Percentiles rank a stretch among this genome's conserved stretches.
phyloP scores from a whole-genome alignment of 2,113 vertebrate genomes.

The Falcunculus frontatus region DNA sequence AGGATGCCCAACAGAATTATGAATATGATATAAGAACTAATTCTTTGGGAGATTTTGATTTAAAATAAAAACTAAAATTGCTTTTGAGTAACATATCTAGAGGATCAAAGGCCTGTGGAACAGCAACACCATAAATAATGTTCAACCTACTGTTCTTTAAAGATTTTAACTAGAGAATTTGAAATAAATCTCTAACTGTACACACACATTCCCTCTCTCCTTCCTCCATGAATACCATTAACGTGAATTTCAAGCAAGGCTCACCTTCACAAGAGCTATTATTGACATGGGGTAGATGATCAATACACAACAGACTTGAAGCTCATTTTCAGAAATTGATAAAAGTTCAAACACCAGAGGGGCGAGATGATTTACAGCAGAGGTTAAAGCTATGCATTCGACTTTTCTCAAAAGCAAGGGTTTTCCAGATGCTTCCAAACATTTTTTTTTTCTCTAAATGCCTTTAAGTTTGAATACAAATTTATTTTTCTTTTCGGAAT shows the following conservation, averaged over 20 bases:
- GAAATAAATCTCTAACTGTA: background rate
- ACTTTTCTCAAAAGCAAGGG: background rate
- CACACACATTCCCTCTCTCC: background rate
- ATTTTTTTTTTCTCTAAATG: background rate
- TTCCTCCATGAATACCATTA: slow-evolving; percentile 43
- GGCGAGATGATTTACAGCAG: slow-evolving; percentile 59
- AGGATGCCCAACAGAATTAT: background rate
- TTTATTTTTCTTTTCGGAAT: background rate
- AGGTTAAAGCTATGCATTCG: slow-evolving; percentile 52
- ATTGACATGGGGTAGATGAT: slow-evolving; percentile 51
- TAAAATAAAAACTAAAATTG: background rate
- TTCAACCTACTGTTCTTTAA: background rate
- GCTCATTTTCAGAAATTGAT: slow-evolving; percentile 70
- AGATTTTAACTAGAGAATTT: background rate
- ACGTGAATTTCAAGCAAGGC: slow-evolving; percentile 42
- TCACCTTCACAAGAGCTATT: slow-evolving; percentile 56
- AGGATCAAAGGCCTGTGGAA: background rate
- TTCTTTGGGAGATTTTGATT: background rate
- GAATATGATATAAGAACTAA: background rate
- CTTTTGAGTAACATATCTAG: background rate
- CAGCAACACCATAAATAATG: background rate
- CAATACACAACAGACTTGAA: slow-evolving; percentile 65
- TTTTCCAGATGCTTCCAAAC: slow-evolving; percentile 1
- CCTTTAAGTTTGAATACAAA: background rate
- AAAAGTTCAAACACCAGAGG: slow-evolving; percentile 66